A percentile compares a stretch with the other conserved stretches of the same genome.
These are phyloP conservation scores for Ceratosolen solmsi DNA, from an alignment of 1,140 invertebrate species.

Conservation along the genomic window DNA sequence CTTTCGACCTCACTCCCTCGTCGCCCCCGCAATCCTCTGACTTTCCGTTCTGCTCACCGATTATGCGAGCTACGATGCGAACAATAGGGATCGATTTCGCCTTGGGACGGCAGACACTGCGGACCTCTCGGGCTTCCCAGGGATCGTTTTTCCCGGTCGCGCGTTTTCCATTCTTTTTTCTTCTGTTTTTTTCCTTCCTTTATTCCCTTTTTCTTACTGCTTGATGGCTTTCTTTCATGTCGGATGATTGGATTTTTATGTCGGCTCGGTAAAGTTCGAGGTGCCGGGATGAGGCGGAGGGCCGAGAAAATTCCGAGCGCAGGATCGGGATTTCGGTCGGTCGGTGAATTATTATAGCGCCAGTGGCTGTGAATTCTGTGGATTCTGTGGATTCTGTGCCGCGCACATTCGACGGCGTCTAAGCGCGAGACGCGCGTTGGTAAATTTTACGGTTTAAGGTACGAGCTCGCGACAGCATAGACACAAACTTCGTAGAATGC, in stretches of 20 bases:
- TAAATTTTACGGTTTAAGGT: neutral
- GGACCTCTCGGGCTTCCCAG: neutral
- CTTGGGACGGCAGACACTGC: neutral
- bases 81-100: conserved; percentile 50
- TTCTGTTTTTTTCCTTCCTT: neutral
- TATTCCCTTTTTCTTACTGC: neutral
- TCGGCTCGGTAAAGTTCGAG: neutral
- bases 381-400: no score
- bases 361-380: neutral
- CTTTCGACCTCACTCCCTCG: neutral
- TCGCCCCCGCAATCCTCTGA: conserved; percentile 32
- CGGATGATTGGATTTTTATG: neutral
- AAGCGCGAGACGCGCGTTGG: no score
- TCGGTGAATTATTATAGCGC: conserved; percentile 1
- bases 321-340: neutral
- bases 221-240: conserved; percentile 31
- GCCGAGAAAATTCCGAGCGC: neutral
- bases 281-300: neutral
- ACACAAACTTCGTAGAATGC: no score
- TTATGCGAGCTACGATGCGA: conserved; percentile 20
- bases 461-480: neutral
- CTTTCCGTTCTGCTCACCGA: conserved; percentile 30
- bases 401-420: no score
- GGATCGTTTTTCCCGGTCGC: neutral
- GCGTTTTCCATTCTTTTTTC: neutral